A percentile compares a stretch with the other conserved stretches of the same genome.
Conservation (phyloP, 2,797 vertebrate species). For the Epinephelus coioides region DNA sequence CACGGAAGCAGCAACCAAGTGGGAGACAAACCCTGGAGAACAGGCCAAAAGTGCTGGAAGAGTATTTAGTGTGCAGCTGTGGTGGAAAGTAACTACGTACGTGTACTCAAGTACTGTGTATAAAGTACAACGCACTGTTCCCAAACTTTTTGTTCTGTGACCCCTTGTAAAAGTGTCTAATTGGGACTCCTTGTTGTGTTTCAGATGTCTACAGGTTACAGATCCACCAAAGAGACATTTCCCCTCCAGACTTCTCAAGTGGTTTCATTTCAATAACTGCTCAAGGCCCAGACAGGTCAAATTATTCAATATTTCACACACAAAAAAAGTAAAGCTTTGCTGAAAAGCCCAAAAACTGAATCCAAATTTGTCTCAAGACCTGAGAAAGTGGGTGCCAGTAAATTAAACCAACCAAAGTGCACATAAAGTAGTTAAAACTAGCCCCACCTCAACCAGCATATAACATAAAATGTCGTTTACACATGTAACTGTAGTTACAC, state of each 20-base stretch:
- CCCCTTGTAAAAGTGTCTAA: not conserved
- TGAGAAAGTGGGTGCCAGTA: not conserved
- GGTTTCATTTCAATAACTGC: not conserved
- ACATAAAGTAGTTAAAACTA: not conserved
- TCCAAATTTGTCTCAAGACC: not conserved
- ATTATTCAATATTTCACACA: not conserved
- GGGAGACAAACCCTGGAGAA: conserved; percentile 33
- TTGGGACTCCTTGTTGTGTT: not conserved
- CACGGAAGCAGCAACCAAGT: conserved; percentile 38
- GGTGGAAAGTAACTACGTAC: not conserved
- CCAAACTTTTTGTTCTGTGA: not conserved
- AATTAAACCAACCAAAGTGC: not conserved
- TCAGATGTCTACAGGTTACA: not conserved
- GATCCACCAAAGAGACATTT: not conserved
- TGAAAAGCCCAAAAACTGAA: no score
- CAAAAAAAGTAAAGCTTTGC: not conserved
- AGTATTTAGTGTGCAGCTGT: conserved; percentile 2
- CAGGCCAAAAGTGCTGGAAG: conserved; percentile 19
- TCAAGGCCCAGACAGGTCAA: not conserved
- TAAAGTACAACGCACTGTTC: not conserved
- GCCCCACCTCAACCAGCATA: not conserved
- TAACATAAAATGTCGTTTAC: no score
- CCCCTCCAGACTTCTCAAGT: not conserved
- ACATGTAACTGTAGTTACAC: no score
- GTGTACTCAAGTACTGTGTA: not conserved